These are phyloP conservation scores for Semicossyphus pulcher DNA, from an alignment of 2,113 vertebrate genomes.

Conservation along the genomic window DNA sequence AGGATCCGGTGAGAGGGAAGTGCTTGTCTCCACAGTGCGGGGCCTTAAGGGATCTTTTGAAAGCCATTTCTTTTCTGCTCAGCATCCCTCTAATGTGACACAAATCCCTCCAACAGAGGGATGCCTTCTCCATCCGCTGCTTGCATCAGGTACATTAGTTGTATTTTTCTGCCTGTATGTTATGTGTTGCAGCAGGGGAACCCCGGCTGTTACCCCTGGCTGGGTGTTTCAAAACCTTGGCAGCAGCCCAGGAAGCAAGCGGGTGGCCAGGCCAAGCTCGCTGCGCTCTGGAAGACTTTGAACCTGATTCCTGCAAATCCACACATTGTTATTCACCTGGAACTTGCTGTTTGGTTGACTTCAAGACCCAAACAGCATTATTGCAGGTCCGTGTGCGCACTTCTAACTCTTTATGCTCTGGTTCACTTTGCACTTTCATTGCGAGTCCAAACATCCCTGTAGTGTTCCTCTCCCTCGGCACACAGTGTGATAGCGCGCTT, in stretches of 20 bases:
- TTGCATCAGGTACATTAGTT: constrained; percentile 46
- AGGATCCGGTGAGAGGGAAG: constrained; percentile 39
- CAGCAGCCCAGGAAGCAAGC: constrained; percentile 48
- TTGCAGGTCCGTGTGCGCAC: constrained; percentile 24
- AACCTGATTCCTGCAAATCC: constrained; percentile 67
- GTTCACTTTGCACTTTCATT: constrained; percentile 47
- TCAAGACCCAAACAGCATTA: constrained; percentile 54
- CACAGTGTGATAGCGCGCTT: constrained; percentile 31
- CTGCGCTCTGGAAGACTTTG: constrained; percentile 48
- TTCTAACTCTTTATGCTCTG: constrained; percentile 48
- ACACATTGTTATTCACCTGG: constrained; percentile 73
- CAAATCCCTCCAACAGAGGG: constrained; percentile 68
- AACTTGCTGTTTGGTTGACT: constrained; percentile 61
- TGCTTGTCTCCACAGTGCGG: constrained; percentile 53
- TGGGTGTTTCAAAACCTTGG: constrained; percentile 64
- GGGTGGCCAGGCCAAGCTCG: constrained; percentile 47
- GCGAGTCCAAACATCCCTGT: constrained; percentile 55
- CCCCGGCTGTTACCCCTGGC: constrained; percentile 48
- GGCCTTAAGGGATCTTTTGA: constrained; percentile 60
- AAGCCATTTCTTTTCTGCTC: constrained; percentile 63
- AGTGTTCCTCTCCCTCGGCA: constrained; percentile 49
- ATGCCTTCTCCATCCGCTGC: constrained; percentile 31
- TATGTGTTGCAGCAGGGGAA: constrained; percentile 43
- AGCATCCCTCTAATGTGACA: constrained; percentile 63
- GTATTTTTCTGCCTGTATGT: constrained; percentile 32